Conservation (phyloP, 2,888 invertebrate genomes). For the Cyclophora punctaria region DNA sequence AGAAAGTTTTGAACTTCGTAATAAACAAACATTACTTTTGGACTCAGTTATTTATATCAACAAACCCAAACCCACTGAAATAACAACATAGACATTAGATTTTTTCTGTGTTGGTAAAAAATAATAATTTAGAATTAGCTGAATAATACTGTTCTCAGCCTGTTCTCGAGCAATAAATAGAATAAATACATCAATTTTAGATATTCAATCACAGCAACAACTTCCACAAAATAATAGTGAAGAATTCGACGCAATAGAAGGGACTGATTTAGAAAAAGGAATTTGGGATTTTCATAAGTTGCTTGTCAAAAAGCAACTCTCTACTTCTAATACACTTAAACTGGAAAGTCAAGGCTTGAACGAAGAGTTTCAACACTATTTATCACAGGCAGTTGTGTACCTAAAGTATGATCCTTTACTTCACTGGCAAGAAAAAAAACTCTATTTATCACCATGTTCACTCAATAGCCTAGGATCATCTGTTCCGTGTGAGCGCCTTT, state of each 20-base stretch:
- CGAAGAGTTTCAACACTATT: constrained; percentile 29
- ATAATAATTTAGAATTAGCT: too few relatives aligned
- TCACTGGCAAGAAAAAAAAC: constrained; percentile 27
- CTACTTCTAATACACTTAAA: constrained; percentile 18
- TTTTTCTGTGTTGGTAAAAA: too few relatives aligned
- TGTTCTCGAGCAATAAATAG: constrained; percentile 1
- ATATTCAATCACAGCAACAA: constrained; percentile 13
- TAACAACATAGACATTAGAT: constrained; percentile 1
- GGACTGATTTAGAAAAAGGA: constrained; percentile 15
- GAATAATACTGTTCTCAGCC: neutral
- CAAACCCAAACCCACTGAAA: neutral
- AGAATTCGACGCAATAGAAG: constrained; percentile 16
- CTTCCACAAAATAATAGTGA: constrained; percentile 23
- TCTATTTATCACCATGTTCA: constrained; percentile 26
- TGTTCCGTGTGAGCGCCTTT: constrained; percentile 13
- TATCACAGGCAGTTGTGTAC: constrained; percentile 30
- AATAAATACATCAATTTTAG: constrained; percentile 22
- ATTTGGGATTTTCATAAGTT: constrained; percentile 22
- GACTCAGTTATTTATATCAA: constrained; percentile 2
- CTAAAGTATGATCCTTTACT: constrained; percentile 26
- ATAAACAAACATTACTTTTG: constrained; percentile 3
- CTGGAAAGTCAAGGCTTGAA: constrained; percentile 23
- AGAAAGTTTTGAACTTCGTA: constrained; percentile 11
- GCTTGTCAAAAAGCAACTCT: constrained; percentile 23
- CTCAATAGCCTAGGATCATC: constrained; percentile 17